phyloP scores from a whole-genome alignment of 2,797 vertebrate species.

The Hyperoplus immaculatus region DNA sequence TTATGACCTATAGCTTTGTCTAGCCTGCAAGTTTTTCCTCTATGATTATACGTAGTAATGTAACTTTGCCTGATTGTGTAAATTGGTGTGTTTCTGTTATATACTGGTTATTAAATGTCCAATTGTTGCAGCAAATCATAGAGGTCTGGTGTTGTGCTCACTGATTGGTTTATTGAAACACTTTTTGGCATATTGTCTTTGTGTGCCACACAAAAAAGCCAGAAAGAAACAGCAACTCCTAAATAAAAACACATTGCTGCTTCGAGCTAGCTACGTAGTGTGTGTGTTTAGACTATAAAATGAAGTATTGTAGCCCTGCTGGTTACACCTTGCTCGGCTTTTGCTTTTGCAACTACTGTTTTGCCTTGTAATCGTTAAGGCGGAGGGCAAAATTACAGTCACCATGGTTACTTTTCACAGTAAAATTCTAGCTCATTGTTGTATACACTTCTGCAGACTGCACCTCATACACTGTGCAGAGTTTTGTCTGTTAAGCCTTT shows the following conservation, averaged over 20 bases:
- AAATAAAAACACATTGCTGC: neutral
- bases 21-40: neutral
- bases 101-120: neutral
- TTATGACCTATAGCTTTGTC: neutral
- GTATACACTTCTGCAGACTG: neutral
- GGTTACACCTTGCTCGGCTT: neutral
- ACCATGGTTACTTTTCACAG: neutral
- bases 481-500: neutral
- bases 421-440: neutral
- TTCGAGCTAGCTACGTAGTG: too few species aligned
- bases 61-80: neutral
- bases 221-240: neutral
- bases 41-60: too few species aligned
- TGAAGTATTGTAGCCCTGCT: too few species aligned
- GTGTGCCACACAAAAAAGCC: neutral
- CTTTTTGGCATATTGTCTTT: neutral
- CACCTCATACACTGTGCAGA: neutral
- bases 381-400: neutral
- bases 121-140: neutral
- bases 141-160: neutral
- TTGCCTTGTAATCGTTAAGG: neutral
- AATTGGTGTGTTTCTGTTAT: neutral
- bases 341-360: neutral
- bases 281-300: too few species aligned
- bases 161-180: conserved; percentile 2